These are phyloP conservation scores for Puntigrus tetrazona DNA, from an alignment of 2,113 vertebrate species.

Conservation along the genomic window DNA sequence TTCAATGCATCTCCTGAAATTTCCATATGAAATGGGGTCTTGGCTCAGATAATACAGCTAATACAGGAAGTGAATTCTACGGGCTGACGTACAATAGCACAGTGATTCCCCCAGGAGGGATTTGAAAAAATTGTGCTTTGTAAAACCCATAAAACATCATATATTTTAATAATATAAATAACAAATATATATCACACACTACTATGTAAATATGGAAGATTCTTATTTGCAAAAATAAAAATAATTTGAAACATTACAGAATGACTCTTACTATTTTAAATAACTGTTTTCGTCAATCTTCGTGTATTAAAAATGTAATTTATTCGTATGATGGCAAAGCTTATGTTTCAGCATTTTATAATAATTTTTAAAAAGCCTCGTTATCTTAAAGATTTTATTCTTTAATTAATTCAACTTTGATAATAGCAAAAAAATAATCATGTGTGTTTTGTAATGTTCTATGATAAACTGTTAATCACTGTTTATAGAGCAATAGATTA, in stretches of 20 bases:
- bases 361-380: too few species aligned
- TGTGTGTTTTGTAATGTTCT: too few species aligned
- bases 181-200: background rate
- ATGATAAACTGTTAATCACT: too few species aligned
- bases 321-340: too few species aligned
- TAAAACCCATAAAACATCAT: background rate
- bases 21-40: slow-evolving; percentile 30
- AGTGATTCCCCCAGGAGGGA: background rate
- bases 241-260: background rate
- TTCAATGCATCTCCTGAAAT: slow-evolving; percentile 45
- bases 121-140: background rate
- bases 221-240: background rate
- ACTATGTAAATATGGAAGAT: background rate
- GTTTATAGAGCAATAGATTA: too few species aligned
- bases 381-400: too few species aligned
- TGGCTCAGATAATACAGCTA: slow-evolving; percentile 30
- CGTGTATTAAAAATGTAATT: too few species aligned
- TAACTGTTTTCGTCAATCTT: too few species aligned
- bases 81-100: background rate
- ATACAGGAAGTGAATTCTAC: slow-evolving; percentile 31
- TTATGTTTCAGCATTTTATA: too few species aligned
- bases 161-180: background rate
- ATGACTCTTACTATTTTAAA: too few species aligned
- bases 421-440: too few species aligned
- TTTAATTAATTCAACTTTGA: too few species aligned